Evolutionary conservation across 2,113 vertebrate genomes (phyloP), one percentile per base, ranked within the genome.

Genomic region (Albula glossodonta): DNA sequence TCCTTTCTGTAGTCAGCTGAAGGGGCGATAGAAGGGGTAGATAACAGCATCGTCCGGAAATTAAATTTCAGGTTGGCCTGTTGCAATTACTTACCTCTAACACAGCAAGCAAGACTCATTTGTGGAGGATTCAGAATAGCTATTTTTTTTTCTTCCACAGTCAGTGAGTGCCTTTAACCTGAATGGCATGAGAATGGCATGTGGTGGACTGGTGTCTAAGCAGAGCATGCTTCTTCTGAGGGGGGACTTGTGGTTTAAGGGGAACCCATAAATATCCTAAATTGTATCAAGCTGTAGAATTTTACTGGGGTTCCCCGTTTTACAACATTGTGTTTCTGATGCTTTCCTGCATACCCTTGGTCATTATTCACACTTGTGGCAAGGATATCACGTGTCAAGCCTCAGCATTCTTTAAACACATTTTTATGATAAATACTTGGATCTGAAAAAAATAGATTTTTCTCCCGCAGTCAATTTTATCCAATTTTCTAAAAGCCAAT

Each of bases 1-100:
- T 60, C 56, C 3, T 11, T 13, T 60, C 56, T 15, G 7, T 15
- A 60, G 63, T 22, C 22, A 5, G 63, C n/a, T 70, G 17, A 19
- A 70, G n/a, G 2, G 2, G 63, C 5, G 70, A 2, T 3, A n/a
- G 22, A n/a, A n/a, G 70, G 6, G n/a, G 70, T 10, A 22, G 22
- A 3, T 8, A 17, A 19, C 25, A n/a, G 25, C 48, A 2, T 87
- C 11, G 25, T 87, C 77, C 66, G 87, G 85, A 89, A 90, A 88
- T 89, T 10, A 81, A 81, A 87, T 90, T 89, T 91, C 89, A 51
- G n/a, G 86, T 84, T 85, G 83, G 81, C 88, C 84, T 88, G 88
- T 81, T 85, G 86, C 86, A 88, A 88, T 91, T 70, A 56, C 53
- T 86, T 89, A 86, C 82, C 81, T 81, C 82, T 82, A 83, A 83